These are phyloP conservation scores for Myripristis murdjan DNA, from an alignment of 2,797 vertebrate genomes.

Conservation along the genomic window DNA sequence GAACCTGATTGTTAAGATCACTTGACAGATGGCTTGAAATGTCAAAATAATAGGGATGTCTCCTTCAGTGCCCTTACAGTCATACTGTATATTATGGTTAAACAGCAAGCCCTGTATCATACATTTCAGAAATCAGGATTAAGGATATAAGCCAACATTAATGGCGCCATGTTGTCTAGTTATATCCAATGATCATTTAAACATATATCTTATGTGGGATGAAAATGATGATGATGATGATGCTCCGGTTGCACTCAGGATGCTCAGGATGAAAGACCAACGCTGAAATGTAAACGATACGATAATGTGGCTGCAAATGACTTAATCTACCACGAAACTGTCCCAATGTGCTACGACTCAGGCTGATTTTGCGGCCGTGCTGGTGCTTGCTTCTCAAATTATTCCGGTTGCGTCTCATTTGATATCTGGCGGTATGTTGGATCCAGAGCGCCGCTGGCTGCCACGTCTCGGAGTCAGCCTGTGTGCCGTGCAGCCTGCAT, in stretches of 20 bases:
- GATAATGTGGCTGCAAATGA: too few relatives aligned
- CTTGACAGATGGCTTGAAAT: constrained; percentile 16
- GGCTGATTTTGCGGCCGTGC: neutral
- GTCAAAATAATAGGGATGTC: constrained; percentile 2
- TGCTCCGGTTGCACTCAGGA: neutral
- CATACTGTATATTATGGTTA: neutral
- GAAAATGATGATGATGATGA: too few relatives aligned
- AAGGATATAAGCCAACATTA: neutral
- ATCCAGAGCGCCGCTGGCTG: neutral
- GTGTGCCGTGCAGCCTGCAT: too few relatives aligned
- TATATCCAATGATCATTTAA: neutral
- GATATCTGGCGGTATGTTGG: neutral
- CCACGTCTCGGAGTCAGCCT: neutral
- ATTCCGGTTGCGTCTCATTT: neutral
- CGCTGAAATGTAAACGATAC: too few relatives aligned
- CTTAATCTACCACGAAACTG: too few relatives aligned
- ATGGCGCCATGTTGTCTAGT: neutral
- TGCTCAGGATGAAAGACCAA: neutral
- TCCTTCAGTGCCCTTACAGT: neutral
- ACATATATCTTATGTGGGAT: too few relatives aligned
- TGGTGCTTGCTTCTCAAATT: too few relatives aligned
- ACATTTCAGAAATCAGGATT: neutral
- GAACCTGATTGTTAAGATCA: constrained; percentile 14
- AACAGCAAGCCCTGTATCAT: neutral
- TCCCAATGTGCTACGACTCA: neutral